These are phyloP conservation scores for Sepioteuthis lessoniana DNA, from an alignment of 2,888 invertebrate species.

Conservation along the genomic window DNA sequence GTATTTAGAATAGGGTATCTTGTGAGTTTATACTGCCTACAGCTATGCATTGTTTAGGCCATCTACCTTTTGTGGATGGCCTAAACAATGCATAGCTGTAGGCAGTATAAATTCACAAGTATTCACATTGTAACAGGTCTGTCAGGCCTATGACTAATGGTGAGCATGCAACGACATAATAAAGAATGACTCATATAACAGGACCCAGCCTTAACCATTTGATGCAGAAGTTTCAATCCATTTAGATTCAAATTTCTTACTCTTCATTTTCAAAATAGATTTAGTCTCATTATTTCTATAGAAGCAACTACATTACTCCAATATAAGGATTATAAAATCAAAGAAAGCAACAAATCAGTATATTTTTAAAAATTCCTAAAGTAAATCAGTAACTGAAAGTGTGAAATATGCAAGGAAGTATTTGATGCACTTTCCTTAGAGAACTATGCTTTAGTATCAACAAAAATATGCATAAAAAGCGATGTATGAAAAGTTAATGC, in stretches of 20 bases:
- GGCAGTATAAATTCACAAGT: not conserved
- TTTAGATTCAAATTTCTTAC: not conserved
- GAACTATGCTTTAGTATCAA: too few relatives aligned
- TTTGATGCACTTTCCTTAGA: too few relatives aligned
- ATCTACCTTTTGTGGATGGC: not conserved
- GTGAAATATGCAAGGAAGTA: too few relatives aligned
- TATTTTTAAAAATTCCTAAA: too few relatives aligned
- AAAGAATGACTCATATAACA: not conserved
- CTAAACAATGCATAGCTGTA: not conserved
- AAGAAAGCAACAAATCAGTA: too few relatives aligned
- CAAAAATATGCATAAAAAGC: too few relatives aligned
- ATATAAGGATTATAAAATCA: too few relatives aligned
- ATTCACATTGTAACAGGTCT: slow-evolving; percentile 33
- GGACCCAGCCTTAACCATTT: slow-evolving; percentile 2
- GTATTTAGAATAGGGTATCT: not conserved
- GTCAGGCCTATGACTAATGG: slow-evolving; percentile 8
- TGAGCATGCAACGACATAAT: not conserved
- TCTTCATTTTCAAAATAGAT: not conserved
- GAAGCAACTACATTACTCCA: too few relatives aligned
- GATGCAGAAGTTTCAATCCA: slow-evolving; percentile 17
- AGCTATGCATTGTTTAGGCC: not conserved
- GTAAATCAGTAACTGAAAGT: too few relatives aligned
- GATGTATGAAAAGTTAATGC: too few relatives aligned
- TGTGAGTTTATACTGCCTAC: too few relatives aligned
- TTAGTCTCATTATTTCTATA: not conserved